Percentiles rank a stretch among this genome's conserved stretches.
Evolutionary conservation across 2,797 vertebrate genomes (phyloP).

Genomic region (Cynopterus sphinx): DNA sequence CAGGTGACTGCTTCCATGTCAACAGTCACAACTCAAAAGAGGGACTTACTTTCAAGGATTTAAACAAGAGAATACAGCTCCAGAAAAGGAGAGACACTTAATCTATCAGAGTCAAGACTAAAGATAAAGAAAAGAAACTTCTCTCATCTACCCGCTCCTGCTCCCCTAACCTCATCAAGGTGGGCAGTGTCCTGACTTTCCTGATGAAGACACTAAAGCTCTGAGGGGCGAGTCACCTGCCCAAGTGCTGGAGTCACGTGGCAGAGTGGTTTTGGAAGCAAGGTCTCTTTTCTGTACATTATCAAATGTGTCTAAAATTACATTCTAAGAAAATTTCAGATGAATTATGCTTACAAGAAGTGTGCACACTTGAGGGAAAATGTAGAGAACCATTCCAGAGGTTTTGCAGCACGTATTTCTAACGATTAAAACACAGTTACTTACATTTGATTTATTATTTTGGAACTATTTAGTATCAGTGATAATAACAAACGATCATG

Average conservation of each 20-base stretch:
- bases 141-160: neutral
- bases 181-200: neutral
- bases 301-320: constrained; percentile 2
- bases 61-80: neutral
- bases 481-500: neutral
- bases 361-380: neutral
- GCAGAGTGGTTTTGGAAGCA: neutral
- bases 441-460: constrained; percentile 23
- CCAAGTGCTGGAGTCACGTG: neutral
- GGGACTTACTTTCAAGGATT: neutral
- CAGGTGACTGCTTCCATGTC: neutral
- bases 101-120: neutral
- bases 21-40: neutral
- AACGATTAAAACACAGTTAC: neutral
- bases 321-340: neutral
- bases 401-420: neutral
- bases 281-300: neutral
- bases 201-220: neutral
- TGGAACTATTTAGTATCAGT: neutral
- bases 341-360: neutral
- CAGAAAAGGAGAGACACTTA: neutral
- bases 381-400: neutral
- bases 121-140: neutral
- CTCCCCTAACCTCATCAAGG: neutral
- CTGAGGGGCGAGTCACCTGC: neutral